Percentiles rank a stretch among this genome's conserved stretches.
Conservation (phyloP, 2,888 invertebrate species). For the Heteromurus nitidus region DNA sequence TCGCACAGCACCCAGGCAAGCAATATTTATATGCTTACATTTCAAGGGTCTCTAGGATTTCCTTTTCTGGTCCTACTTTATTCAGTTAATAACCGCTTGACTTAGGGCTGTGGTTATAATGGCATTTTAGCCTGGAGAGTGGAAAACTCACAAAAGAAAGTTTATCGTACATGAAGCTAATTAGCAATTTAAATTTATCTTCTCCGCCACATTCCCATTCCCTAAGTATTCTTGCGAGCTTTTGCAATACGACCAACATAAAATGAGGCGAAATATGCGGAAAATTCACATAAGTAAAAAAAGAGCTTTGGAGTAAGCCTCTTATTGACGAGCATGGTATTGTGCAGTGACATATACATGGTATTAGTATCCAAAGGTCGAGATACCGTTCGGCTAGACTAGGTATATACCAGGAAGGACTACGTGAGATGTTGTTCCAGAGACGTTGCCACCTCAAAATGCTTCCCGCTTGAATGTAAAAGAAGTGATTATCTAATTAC, state of each 20-base stretch:
- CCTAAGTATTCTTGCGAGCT: not conserved
- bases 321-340: too few relatives aligned
- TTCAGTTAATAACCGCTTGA: conserved; percentile 14
- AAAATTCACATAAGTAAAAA: conserved; percentile 41
- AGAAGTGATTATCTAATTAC: too few relatives aligned
- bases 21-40: not conserved
- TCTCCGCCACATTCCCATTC: conserved; percentile 18
- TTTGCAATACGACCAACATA: not conserved
- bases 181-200: conserved; percentile 59
- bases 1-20: not conserved
- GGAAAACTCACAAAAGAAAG: conserved; percentile 20
- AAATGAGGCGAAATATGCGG: conserved; percentile 33
- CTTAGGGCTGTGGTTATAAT: not conserved
- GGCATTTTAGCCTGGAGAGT: conserved; percentile 20
- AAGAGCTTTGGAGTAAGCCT: too few relatives aligned
- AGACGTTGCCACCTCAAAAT: too few relatives aligned
- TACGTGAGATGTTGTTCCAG: too few relatives aligned
- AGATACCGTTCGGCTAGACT: too few relatives aligned
- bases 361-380: too few relatives aligned
- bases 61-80: not conserved
- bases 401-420: too few relatives aligned
- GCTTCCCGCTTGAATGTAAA: too few relatives aligned
- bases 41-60: not conserved
- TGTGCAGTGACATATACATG: too few relatives aligned
- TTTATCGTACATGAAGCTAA: conserved; percentile 45